These are phyloP conservation scores for Enteromius argenteus DNA, from an alignment of 2,797 vertebrate species.

Conservation along the genomic window DNA sequence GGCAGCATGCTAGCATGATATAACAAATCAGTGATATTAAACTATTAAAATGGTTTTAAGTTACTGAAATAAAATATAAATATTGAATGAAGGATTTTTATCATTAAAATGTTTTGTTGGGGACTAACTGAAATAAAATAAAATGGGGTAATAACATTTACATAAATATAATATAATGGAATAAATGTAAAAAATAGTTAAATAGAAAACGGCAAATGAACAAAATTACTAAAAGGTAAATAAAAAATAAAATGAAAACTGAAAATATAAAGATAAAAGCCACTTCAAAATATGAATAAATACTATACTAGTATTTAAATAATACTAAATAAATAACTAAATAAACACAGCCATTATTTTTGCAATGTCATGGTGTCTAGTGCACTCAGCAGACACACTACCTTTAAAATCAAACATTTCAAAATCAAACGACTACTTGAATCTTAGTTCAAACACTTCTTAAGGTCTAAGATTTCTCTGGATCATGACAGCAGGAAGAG, in stretches of 20 bases:
- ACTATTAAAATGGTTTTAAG: too few species aligned
- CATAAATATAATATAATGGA: background rate
- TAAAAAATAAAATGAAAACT: background rate
- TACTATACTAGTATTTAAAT: background rate
- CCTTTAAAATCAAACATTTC: background rate
- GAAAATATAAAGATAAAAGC: background rate
- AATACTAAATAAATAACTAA: background rate
- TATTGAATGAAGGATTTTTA: background rate
- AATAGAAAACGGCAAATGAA: background rate
- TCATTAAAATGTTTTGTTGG: background rate
- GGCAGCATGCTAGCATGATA: background rate
- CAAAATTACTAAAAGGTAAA: background rate
- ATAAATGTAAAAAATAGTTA: background rate
- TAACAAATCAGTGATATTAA: background rate
- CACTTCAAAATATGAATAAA: background rate
- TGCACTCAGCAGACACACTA: background rate
- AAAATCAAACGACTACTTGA: background rate
- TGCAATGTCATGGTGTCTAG: background rate
- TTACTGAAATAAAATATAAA: background rate
- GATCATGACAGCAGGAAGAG: conserved; percentile 19
- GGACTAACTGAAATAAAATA: background rate
- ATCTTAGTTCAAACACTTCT: background rate
- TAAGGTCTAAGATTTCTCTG: background rate
- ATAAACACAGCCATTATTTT: background rate
- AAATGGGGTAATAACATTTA: background rate